Base-by-base conservation (phyloP, 2,888 invertebrate genomes). In the Oeneis ivallda region DNA sequence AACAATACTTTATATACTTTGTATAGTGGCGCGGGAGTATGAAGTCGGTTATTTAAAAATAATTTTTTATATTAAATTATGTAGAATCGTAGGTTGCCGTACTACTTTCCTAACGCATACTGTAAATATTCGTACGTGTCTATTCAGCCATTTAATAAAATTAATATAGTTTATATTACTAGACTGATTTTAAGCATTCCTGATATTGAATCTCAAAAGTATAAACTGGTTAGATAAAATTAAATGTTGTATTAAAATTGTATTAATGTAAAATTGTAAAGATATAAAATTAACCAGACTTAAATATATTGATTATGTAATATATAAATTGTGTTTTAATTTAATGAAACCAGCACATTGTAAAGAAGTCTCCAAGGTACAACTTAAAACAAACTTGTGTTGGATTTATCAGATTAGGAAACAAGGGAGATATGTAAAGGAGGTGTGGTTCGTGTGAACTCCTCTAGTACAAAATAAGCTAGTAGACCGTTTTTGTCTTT, bases 151-250 rank as follows among this genome's bases (percentile, higher is more conserved):
- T 43, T 15, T 11, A 43, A n/a, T n/a, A 1, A 43, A n/a, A 43
- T 43, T 34, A 34, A 9, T 7, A 15, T 54, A 9, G 10, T 47
- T 9, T 17, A 9, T 10, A 47, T 17, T 47, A 47, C n/a, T 61
- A 52, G 67, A 67, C 65, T 70, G 65, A 64, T 52, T 13, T 15
- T 39, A 62, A 50, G 56, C 69, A 70, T 70, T 70, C 70, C 70
- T 56, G 67, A 54, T 59, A 64, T 52, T 70, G 74, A 75, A 75
- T 71, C 70, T 68, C 71, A 57, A 62, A 65, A 61, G 43, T 61
- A 11, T 67, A n/a, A 32, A 32, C n/a, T 32, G 32, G 2, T 7
- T 37, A 37, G 7, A 17, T 53, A 17, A 45, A 45, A n/a, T 43
- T 34, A 1, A 53, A n/a, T 34, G 15, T 53, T 15, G 32, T 15